phyloP scores from a whole-genome alignment of 2,888 invertebrate species.

The Maniola hyperantus region DNA sequence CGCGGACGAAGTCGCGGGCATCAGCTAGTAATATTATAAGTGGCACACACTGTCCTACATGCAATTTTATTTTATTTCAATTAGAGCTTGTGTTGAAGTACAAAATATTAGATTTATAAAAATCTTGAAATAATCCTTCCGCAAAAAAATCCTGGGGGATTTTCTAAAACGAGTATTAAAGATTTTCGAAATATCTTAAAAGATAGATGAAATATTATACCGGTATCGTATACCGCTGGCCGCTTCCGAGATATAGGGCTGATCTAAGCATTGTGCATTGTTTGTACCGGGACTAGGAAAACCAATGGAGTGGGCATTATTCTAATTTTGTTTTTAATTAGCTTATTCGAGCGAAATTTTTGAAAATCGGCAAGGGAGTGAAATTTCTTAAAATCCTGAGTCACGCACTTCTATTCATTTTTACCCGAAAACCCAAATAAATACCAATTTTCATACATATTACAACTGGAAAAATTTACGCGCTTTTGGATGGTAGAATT shows the following conservation, averaged over 20 bases:
- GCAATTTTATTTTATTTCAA: too few species aligned
- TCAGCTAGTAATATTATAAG: too few species aligned
- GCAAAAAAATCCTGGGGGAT: slow-evolving; percentile 20
- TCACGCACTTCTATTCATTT: too few species aligned
- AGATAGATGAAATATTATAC: slow-evolving; percentile 44
- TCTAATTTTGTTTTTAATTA: neutral
- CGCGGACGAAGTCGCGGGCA: too few species aligned
- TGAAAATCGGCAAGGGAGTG: too few species aligned
- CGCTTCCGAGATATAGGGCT: slow-evolving; percentile 39
- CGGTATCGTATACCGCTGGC: slow-evolving; percentile 31
- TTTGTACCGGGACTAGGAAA: slow-evolving; percentile 4
- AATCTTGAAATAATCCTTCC: neutral
- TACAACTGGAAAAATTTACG: too few species aligned
- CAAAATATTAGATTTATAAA: neutral
- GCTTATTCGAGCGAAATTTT: neutral
- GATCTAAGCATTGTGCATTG: slow-evolving; percentile 44
- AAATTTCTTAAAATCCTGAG: too few species aligned
- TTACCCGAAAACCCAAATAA: too few species aligned
- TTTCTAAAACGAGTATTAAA: slow-evolving; percentile 33
- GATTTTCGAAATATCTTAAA: slow-evolving; percentile 41
- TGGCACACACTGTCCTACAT: too few species aligned
- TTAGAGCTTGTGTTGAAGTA: too few species aligned
- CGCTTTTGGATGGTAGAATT: too few species aligned
- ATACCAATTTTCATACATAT: too few species aligned
- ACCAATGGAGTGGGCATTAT: slow-evolving; percentile 26